Percentiles rank a stretch among this genome's conserved stretches.
phyloP scores from a whole-genome alignment of 1,140 invertebrate genomes.

The Pseudomyrmex flavicornis region DNA sequence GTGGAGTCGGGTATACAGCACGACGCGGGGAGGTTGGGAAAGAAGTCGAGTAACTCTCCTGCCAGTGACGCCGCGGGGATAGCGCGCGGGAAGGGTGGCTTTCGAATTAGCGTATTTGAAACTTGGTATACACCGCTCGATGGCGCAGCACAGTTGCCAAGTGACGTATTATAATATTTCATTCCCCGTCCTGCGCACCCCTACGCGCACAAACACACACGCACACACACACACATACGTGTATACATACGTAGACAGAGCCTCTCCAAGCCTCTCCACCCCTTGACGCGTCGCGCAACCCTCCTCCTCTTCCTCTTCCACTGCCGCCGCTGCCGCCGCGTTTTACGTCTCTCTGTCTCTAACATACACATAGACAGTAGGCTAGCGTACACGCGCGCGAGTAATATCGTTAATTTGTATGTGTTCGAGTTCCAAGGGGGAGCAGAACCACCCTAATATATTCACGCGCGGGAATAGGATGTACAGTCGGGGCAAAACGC shows the following conservation, averaged over 20 bases:
- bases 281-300: slow-evolving; percentile 64
- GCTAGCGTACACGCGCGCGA: slow-evolving; percentile 73
- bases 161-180: slow-evolving; percentile 85
- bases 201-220: slow-evolving; percentile 33
- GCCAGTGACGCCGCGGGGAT: slow-evolving; percentile 57
- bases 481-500: slow-evolving; percentile 81
- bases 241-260: slow-evolving; percentile 33
- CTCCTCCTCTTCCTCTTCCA: slow-evolving; percentile 28
- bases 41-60: slow-evolving; percentile 66
- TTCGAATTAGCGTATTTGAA: slow-evolving; percentile 79
- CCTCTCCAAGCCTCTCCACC: slow-evolving; percentile 63
- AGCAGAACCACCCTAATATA: slow-evolving; percentile 83
- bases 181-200: slow-evolving; percentile 73
- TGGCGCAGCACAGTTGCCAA: slow-evolving; percentile 83
- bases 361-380: slow-evolving; percentile 74
- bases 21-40: slow-evolving; percentile 38
- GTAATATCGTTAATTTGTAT: slow-evolving; percentile 84
- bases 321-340: slow-evolving; percentile 55
- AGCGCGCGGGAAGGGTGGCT: slow-evolving; percentile 64
- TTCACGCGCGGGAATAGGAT: slow-evolving; percentile 80
- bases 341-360: slow-evolving; percentile 76
- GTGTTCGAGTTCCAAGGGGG: slow-evolving; percentile 83
- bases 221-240: not conserved
- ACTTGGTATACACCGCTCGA: slow-evolving; percentile 82
- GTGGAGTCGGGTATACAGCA: slow-evolving; percentile 15